Evolutionary conservation across 2,888 invertebrate genomes (phyloP), one percentile per base, ranked within the genome.

Genomic region (Sphecodes monilicornis): DNA sequence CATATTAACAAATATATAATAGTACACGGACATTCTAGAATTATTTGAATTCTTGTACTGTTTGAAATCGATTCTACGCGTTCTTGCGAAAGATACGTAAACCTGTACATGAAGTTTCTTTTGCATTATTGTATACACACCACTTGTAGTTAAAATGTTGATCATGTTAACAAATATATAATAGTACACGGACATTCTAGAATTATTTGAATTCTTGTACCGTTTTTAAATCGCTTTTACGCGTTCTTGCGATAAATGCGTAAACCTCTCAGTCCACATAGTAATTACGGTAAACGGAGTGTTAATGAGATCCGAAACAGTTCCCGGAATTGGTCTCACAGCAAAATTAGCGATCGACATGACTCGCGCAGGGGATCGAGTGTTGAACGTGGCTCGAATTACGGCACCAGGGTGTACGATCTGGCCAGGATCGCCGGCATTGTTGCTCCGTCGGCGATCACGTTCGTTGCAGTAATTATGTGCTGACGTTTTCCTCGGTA

Each of bases 391-490:
- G 26, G 60, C 41, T 81, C 70, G 71, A 83, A 80, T 82, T 77
- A 75, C 68, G 18, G 50, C 50, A 41, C 39, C 71, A 72, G 73
- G 78, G 78, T 71, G 64, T 68, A 72, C 79, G 76, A 81, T 77
- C 78, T 80, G 68, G 80, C 64, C 76, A 76, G 82, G 71, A 60
- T 32, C 57, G 41, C 39, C 50, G 36, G 77, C 82, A 84, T 86
- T 80, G 87, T 89, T 88, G 90, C 87, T 89, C 84, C 39, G 81
- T 82, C 76, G 74, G 80, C 64, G 81, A 84, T 85, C 87, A 89
- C 88, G 90, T 90, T 92, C 91, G 92, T 93, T 90, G 91, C 91
- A 90, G 90, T 93, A 93, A 93, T 93, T 93, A 93, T 90, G 92
- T 90, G 91, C 91, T 90, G 92, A 93, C 91, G 92, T 92, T 93